Conservation (phyloP, 37 sponge, comb jelly and placozoan genomes). For the Crambe crambe region DNA sequence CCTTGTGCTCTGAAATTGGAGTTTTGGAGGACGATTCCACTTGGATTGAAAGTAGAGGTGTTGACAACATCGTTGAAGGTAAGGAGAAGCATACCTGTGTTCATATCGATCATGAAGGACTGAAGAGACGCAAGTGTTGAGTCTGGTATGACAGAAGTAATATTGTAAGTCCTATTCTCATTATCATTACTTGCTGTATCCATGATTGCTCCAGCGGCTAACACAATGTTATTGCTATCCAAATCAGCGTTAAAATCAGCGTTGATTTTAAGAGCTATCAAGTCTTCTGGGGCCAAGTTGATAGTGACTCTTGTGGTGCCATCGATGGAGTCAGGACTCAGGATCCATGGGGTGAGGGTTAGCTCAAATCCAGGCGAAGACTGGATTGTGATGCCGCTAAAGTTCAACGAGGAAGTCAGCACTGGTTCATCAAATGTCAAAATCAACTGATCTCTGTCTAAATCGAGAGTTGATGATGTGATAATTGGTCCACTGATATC, state of each 20-base stretch:
- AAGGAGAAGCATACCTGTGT: constrained; percentile 67
- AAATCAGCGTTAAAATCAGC: constrained; percentile 37
- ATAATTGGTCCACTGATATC: constrained; percentile 70
- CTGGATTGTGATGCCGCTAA: constrained; percentile 42
- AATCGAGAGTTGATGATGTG: constrained; percentile 42
- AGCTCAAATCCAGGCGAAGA: constrained; percentile 14
- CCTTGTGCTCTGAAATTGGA: constrained; percentile 43
- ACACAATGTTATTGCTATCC: constrained; percentile 29
- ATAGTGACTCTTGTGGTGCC: constrained; percentile 49
- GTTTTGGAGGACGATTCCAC: constrained; percentile 71
- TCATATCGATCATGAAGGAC: constrained; percentile 72
- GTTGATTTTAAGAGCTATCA: constrained; percentile 58
- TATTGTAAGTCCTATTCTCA: neutral
- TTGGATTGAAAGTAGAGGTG: constrained; percentile 61
- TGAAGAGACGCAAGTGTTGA: constrained; percentile 29
- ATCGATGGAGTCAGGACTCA: constrained; percentile 36
- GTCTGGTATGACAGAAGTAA: constrained; percentile 33
- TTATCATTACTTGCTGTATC: constrained; percentile 69
- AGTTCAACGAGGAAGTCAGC: constrained; percentile 51
- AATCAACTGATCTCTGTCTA: constrained; percentile 67
- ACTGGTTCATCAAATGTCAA: constrained; percentile 90
- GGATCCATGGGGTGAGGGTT: constrained; percentile 19
- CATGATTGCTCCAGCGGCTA: constrained; percentile 33
- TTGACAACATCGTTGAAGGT: constrained; percentile 80
- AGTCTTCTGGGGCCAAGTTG: constrained; percentile 57